Conservation (phyloP, 1,140 invertebrate genomes). For the Eurosta solidaginis region DNA sequence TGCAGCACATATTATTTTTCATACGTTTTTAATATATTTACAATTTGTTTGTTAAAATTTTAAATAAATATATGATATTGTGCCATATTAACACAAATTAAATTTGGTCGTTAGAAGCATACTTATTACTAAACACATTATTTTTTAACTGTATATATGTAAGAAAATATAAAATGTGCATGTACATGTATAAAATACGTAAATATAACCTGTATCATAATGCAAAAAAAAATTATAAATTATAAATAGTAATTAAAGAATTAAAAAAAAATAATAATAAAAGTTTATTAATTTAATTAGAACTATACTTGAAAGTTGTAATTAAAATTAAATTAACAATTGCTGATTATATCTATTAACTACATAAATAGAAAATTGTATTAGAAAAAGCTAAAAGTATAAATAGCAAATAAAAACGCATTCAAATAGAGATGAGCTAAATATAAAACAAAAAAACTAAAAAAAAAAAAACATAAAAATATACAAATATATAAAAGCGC, state of each 20-base stretch:
- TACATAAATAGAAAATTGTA: neutral
- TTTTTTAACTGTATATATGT: neutral
- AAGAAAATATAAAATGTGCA: neutral
- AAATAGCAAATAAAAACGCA: conserved; percentile 8
- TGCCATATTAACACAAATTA: too few species aligned
- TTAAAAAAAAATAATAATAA: neutral
- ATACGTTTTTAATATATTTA: too few species aligned
- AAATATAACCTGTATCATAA: neutral
- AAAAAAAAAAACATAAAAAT: conserved; percentile 34
- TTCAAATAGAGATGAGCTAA: conserved; percentile 13
- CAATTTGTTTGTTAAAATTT: too few species aligned
- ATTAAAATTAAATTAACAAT: neutral
- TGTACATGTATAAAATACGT: neutral
- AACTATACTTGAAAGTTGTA: neutral
- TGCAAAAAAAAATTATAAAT: neutral
- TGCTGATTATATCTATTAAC: neutral
- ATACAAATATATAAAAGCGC: conserved; percentile 43
- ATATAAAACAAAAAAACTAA: conserved; percentile 29
- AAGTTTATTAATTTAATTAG: neutral
- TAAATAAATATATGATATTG: too few species aligned
- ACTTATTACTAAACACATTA: too few species aligned
- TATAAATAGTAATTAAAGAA: neutral
- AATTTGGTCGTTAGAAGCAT: too few species aligned
- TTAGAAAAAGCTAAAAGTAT: neutral
- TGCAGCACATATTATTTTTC: too few species aligned